Base-by-base conservation (phyloP, 1,140 invertebrate genomes). In the Drosophila rufa region DNA sequence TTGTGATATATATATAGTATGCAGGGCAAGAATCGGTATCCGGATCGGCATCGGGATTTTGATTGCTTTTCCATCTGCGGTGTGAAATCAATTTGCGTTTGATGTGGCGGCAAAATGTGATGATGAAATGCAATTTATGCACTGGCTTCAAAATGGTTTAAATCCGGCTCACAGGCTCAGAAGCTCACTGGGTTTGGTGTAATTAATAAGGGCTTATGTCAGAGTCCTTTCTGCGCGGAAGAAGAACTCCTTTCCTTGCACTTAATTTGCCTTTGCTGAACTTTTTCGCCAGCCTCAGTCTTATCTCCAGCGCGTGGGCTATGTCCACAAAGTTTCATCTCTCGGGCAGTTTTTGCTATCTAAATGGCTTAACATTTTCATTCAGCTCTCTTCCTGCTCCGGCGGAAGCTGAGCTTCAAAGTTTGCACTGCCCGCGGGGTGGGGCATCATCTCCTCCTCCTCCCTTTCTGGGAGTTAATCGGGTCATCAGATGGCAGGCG, bases 401-500 rank as follows among this genome's bases (percentile, higher is more conserved):
- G 43, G n/a, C 42, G 56, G 59, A n/a, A 53, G 40, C 42, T 61
- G 27, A 30, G 50, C 51, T 42, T 2, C 38, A 45, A 61, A 58
- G 61, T 64, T 58, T 30, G 33, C 53, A 19, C n/a, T 40, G 12
- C 61, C 59, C 19, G n/a, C 38, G 67, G 40, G 40, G 46, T 60
- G 58, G 43, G 27, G 40, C 58, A 74, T 79, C 58, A 67, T 70
- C 64, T 82, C 75, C 55, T 75, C 45, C 58, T 82, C 36, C 42
- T 22, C 27, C 25, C 7, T 48, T 27, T 15, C 60, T 40, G 61
- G 30, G 53, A 61, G 56, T 55, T 82, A 87, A 80, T 86, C 76
- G 83, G 85, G 84, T 89, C 80, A 87, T 77, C 46, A 77, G 77
- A 82, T 77, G 82, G 56, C 82, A 75, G 69, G 46, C 53, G 30